phyloP scores from a whole-genome alignment of 2,113 vertebrate genomes.

The Garra rufa region DNA sequence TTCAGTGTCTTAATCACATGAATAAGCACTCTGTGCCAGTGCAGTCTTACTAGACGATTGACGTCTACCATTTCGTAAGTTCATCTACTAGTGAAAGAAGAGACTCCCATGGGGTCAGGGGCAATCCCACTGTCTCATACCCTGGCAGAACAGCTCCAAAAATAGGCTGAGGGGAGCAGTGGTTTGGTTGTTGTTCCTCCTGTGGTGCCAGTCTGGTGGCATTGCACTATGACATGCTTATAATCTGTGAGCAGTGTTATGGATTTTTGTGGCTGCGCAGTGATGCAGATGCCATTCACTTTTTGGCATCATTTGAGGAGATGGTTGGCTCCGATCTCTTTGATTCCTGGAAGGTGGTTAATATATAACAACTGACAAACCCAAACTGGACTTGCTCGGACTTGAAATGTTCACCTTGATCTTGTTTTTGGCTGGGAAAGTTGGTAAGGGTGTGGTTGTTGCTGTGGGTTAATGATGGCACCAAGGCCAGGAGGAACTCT shows the following conservation, averaged over 20 bases:
- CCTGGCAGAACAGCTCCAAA: conserved; percentile 30
- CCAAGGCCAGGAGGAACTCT: conserved; percentile 10
- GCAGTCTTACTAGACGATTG: not conserved
- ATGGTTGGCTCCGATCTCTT: not conserved
- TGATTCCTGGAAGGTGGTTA: not conserved
- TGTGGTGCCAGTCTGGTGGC: conserved; percentile 39
- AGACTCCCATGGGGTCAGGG: not conserved
- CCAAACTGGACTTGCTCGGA: not conserved
- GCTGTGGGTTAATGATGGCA: not conserved
- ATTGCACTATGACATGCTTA: conserved; percentile 18
- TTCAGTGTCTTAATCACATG: not conserved
- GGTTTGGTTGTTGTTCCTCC: conserved; percentile 43
- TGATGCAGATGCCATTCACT: not conserved
- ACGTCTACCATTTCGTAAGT: not conserved
- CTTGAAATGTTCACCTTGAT: not conserved
- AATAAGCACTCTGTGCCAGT: not conserved
- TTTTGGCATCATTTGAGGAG: not conserved
- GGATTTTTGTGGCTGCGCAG: not conserved
- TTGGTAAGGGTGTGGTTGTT: conserved; percentile 1
- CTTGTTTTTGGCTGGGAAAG: not conserved
- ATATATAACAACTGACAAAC: not conserved
- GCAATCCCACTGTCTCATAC: conserved; percentile 7
- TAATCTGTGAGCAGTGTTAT: not conserved
- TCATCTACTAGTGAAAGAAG: not conserved
- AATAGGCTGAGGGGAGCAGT: conserved; percentile 30